These are phyloP conservation scores for Teleopsis dalmanni DNA, from an alignment of 1,140 invertebrate genomes.

Conservation along the genomic window DNA sequence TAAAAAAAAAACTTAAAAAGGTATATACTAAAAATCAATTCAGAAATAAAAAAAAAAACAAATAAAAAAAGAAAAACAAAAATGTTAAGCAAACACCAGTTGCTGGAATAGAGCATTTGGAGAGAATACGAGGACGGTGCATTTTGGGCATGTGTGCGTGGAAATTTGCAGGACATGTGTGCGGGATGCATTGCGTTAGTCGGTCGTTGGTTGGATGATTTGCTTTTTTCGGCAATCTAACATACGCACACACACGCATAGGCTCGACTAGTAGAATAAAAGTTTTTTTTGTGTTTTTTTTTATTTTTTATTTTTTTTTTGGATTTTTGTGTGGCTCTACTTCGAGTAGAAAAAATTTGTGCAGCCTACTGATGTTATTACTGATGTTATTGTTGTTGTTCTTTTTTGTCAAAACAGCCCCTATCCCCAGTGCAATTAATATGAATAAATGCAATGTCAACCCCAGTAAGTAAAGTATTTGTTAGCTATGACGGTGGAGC, in stretches of 20 bases:
- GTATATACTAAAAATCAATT: slow-evolving; percentile 4
- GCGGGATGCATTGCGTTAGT: slow-evolving; percentile 6
- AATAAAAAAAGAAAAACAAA: slow-evolving; percentile 19
- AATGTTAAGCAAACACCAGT: slow-evolving; percentile 39
- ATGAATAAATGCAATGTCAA: neutral
- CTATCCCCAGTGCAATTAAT: neutral
- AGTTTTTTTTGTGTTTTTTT: neutral
- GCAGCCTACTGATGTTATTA: neutral
- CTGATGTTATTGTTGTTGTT: neutral
- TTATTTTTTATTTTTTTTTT: neutral
- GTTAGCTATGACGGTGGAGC: too few relatives aligned
- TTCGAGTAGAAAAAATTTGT: neutral
- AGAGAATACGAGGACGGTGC: neutral
- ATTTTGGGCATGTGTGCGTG: neutral
- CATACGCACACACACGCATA: slow-evolving; percentile 7
- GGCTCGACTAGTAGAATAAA: slow-evolving; percentile 2
- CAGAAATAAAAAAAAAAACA: neutral
- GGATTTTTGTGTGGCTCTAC: neutral
- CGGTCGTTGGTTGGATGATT: slow-evolving; percentile 17
- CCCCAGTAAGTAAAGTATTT: neutral
- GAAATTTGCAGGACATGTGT: slow-evolving; percentile 1
- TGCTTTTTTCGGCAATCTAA: slow-evolving; percentile 18
- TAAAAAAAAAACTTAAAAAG: slow-evolving; percentile 5
- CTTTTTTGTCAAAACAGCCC: slow-evolving; percentile 9
- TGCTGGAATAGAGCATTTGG: slow-evolving; percentile 20